Percentiles rank a stretch among this genome's conserved stretches.
These are phyloP conservation scores for Sarcophaga subvicina DNA, from an alignment of 2,888 invertebrate species.

Conservation along the genomic window DNA sequence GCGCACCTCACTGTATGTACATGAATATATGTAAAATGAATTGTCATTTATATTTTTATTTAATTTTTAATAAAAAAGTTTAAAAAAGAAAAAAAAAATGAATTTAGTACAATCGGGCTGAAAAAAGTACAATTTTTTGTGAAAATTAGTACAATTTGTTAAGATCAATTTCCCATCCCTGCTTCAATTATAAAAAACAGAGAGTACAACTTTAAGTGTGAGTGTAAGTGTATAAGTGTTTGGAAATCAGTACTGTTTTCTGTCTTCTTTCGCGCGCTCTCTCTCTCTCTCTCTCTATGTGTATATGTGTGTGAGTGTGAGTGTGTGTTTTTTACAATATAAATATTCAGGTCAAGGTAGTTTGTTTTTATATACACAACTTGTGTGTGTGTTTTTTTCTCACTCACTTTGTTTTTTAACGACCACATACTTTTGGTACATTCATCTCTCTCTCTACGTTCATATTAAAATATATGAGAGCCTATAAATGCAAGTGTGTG, in stretches of 20 bases:
- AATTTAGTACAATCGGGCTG: no score
- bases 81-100: no score
- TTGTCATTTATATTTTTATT: no score
- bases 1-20: no score
- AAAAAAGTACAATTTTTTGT: no score
- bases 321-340: conserved; percentile 17
- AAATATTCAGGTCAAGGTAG: conserved; percentile 59
- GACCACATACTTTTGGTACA: conserved; percentile 19
- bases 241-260: background rate
- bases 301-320: no score
- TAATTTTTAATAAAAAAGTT: no score
- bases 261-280: background rate
- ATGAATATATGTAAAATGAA: no score
- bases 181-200: no score
- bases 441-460: conserved; percentile 4
- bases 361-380: conserved; percentile 23
- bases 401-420: background rate
- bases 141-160: no score
- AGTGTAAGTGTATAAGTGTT: background rate
- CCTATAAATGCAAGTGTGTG: background rate
- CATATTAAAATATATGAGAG: background rate
- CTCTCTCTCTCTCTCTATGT: background rate
- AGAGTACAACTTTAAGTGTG: background rate
- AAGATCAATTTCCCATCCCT: no score
- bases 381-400: no score